Evolutionary conservation across 2,797 vertebrate species (phyloP), one percentile per base, ranked within the genome.

Genomic region (Danio albolineatus): DNA sequence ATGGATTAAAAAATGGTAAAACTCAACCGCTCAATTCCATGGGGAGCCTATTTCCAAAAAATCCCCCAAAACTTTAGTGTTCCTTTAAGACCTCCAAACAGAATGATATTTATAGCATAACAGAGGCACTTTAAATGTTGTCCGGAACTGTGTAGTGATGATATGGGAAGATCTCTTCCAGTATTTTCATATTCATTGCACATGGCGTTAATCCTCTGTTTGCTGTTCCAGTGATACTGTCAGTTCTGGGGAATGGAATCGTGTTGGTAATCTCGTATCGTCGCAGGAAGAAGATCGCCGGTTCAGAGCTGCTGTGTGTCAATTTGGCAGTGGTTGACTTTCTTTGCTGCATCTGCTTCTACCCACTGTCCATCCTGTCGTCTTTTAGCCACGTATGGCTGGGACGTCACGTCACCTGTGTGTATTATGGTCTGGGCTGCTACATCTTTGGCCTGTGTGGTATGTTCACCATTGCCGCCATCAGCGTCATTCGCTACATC

Each of bases 251-350:
- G 6, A 93, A 93, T 19, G 90, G 91, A 13, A 83, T 93, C 81
- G 92, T 93, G 21, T 85, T 93, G 87, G 77, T 89, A 21, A 84
- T 91, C 69, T 92, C 85, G 16, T 92, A 90, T 83, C 89, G 88
- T 46, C 74, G 89, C 78, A 85, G 88, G 82, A 90, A 82, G 82
- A 90, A 86, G 89, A 86, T 92, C 84, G 65, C 36, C 16, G 89
- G 85, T 72, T 87, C 92, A 0, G 90, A 93, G 88, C 81, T 93
- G 81, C 90, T 93, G 72, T 93, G 90, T 4, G 88, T 92, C 84
- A 93, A 93, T 87, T 87, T 93, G 84, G 91, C 91, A 0, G 51
- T 90, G 84, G 89, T 90, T 2, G 92, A 92, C 86, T 90, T 93
- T 85, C 79, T 92, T 21, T 84, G 86, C 86, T 93, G 92, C 76